Conservation (phyloP, 2,888 invertebrate genomes). For the Heterodera filipjevi region DNA sequence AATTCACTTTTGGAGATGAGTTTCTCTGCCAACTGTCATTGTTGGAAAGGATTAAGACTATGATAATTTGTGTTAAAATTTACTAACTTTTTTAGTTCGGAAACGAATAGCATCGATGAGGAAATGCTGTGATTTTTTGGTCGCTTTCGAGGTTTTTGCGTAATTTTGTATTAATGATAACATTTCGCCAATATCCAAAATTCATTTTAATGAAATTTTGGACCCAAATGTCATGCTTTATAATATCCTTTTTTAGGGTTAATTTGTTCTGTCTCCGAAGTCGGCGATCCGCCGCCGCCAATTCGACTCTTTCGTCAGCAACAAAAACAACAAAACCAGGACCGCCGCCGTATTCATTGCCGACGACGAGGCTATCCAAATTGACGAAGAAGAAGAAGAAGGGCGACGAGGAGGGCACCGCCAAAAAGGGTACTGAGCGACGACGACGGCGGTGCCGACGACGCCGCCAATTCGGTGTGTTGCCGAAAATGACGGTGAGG, state of each 20-base stretch:
- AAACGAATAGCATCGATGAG: background rate
- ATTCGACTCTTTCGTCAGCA: background rate
- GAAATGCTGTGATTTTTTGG: slow-evolving; percentile 15
- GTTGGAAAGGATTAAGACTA: too few species aligned
- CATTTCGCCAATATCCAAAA: too few species aligned
- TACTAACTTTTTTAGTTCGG: background rate
- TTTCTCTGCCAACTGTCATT: too few species aligned
- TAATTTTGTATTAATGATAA: background rate
- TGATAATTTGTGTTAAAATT: background rate
- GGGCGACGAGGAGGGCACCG: background rate
- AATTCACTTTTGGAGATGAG: too few species aligned
- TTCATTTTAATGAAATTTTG: too few species aligned
- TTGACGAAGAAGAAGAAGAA: background rate
- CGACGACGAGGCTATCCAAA: background rate
- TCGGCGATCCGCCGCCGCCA: background rate
- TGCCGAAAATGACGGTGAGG: background rate
- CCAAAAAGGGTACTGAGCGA: background rate
- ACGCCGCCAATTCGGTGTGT: background rate
- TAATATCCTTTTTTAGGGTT: slow-evolving; percentile 23
- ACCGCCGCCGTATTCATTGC: background rate
- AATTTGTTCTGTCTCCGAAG: slow-evolving; percentile 19
- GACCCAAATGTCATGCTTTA: too few species aligned
- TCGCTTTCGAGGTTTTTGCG: slow-evolving; percentile 26
- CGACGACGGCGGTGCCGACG: background rate
- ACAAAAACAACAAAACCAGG: background rate